phyloP scores from a whole-genome alignment of 2,113 vertebrate species.

The Pseudois nayaur region DNA sequence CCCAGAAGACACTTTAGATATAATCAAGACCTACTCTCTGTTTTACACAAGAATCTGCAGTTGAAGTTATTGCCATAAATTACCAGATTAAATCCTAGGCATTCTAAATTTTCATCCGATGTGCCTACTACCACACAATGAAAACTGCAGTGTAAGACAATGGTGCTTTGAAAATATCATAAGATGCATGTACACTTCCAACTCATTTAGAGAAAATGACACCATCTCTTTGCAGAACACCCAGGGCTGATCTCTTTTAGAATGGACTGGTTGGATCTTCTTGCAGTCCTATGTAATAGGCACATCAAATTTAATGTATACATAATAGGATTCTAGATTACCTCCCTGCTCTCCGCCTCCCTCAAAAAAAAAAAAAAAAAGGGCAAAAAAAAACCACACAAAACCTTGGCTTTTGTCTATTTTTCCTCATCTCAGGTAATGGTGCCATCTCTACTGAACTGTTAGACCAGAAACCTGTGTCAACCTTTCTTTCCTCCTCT shows the following conservation, averaged over 20 bases:
- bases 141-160: neutral
- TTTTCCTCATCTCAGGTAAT: neutral
- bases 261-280: too few species aligned
- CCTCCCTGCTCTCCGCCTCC: neutral
- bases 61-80: neutral
- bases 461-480: neutral
- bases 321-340: neutral
- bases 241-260: too few species aligned
- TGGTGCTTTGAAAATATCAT: neutral
- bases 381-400: fast-evolving
- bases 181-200: neutral
- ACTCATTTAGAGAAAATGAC: neutral
- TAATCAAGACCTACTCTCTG: neutral
- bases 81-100: neutral
- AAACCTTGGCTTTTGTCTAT: neutral
- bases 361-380: neutral
- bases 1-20: neutral
- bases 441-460: neutral
- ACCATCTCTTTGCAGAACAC: neutral
- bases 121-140: neutral
- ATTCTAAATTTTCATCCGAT: neutral
- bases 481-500: neutral
- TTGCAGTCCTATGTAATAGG: neutral
- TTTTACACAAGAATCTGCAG: conserved; percentile 12
- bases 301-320: neutral